These are phyloP conservation scores for Clarias macrocephalus DNA, from an alignment of 2,113 vertebrate species.

Conservation along the genomic window DNA sequence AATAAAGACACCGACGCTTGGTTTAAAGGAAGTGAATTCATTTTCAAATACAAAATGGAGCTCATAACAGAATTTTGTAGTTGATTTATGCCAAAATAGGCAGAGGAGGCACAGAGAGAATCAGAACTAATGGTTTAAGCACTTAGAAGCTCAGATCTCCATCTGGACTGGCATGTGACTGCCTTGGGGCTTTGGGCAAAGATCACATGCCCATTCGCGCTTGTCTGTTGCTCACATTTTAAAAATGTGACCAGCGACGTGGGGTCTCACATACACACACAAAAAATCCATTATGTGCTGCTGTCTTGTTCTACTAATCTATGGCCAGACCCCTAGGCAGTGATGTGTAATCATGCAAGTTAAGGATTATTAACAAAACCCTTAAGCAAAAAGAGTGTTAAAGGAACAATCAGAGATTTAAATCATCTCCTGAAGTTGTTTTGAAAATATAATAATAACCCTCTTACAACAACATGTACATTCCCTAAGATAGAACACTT, in stretches of 20 bases:
- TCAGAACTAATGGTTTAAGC: conserved; percentile 18
- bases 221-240: conserved; percentile 28
- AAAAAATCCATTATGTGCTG: conserved; percentile 11
- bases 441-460: neutral
- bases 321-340: neutral
- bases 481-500: neutral
- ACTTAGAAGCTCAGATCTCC: conserved; percentile 15
- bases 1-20: neutral
- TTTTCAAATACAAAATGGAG: neutral
- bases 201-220: neutral
- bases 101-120: neutral
- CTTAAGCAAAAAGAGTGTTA: neutral
- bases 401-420: neutral
- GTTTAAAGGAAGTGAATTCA: neutral
- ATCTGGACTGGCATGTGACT: conserved; percentile 44
- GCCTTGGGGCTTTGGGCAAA: conserved; percentile 12
- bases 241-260: conserved; percentile 29
- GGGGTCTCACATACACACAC: conserved; percentile 3
- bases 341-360: neutral
- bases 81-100: neutral
- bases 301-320: neutral
- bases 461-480: neutral
- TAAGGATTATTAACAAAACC: neutral
- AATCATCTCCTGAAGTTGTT: neutral
- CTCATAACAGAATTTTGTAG: neutral